Base-by-base conservation (phyloP, 2,113 vertebrate genomes). In the Daubentonia madagascariensis region DNA sequence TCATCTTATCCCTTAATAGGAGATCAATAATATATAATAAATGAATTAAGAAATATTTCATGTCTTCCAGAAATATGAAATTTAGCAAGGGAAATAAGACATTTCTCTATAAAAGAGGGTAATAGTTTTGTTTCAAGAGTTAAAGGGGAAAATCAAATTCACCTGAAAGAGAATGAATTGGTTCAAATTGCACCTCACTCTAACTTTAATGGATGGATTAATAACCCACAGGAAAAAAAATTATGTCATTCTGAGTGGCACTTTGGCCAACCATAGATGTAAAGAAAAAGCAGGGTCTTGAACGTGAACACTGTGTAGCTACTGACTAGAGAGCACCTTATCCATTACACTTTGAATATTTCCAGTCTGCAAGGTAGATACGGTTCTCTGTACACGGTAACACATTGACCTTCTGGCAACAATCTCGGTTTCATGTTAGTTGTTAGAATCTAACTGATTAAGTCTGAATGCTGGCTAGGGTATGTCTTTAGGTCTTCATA, bases 281-380 rank as follows among this genome's bases (percentile, higher is more conserved):
- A 61, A 61, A 10, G 57, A 28, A 17, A 9, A 17, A 11, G 12
- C 18, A 45, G 92, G 40, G 59, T 17, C 1, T 1, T 9, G 13
- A 57, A 16, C 0, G 5, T 9, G 30, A 43, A 4, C n/a, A 1
- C 1, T 5, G 17, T 18, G 28, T 20, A 43, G 30, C 14, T 4
- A 2, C n/a, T 48, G 22, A n/a, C 16, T 18, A 25, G 2, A 35
- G 3, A 17, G 75, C 6, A 14, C 67, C 35, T 28, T 37, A 40
- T 14, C 54, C 76, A 10, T 5, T 13, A 4, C 32, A 14, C 22
- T 11, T 6, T 16, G 16, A 5, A 2, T 3, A 11, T 18, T 20
- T 40, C 78, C 76, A 16, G n/a, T 37, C 28, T 14, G 1, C 2
- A 9, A 30, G 43, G 11, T 4, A 8, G 48, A 17, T 3, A 6